Evolutionary conservation across 92 coral and sea anemone species (phyloP).

Genomic region (Actinostola sp.): DNA sequence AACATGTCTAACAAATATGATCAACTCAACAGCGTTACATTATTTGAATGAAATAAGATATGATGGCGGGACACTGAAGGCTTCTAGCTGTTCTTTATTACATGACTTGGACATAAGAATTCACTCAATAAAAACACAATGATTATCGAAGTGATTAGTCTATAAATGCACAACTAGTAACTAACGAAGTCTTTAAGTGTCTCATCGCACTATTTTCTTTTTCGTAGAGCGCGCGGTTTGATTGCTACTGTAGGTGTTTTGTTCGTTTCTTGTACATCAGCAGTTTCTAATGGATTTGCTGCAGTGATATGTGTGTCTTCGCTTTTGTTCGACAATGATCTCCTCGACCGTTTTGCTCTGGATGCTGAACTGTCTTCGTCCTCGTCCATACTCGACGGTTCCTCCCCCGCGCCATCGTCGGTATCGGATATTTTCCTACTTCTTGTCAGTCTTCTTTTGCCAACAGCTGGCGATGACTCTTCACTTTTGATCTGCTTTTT

Average conservation of each 20-base stretch:
- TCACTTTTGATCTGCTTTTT: conserved; percentile 5
- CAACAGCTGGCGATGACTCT: not conserved
- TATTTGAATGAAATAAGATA: too few species aligned
- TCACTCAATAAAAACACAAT: too few species aligned
- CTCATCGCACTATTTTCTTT: not conserved
- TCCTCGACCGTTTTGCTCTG: not conserved
- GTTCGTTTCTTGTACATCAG: not conserved
- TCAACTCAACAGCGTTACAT: too few species aligned
- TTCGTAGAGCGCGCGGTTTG: not conserved
- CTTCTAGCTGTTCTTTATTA: too few species aligned
- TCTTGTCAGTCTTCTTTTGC: conserved; percentile 7
- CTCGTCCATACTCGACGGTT: not conserved
- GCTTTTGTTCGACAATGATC: not conserved
- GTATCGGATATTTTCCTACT: not conserved
- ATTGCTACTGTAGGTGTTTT: too few species aligned
- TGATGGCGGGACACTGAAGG: too few species aligned
- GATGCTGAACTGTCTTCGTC: not conserved
- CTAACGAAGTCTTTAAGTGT: not conserved
- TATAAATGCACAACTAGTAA: too few species aligned
- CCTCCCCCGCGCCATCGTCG: not conserved
- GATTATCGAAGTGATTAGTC: too few species aligned
- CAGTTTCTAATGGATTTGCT: conserved; percentile 1
- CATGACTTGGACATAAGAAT: too few species aligned
- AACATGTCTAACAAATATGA: too few species aligned
- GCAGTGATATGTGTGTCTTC: not conserved